A percentile compares a stretch with the other conserved stretches of the same genome.
phyloP scores from a whole-genome alignment of 1,140 invertebrate genomes.

The Drosophila malerkotliana region DNA sequence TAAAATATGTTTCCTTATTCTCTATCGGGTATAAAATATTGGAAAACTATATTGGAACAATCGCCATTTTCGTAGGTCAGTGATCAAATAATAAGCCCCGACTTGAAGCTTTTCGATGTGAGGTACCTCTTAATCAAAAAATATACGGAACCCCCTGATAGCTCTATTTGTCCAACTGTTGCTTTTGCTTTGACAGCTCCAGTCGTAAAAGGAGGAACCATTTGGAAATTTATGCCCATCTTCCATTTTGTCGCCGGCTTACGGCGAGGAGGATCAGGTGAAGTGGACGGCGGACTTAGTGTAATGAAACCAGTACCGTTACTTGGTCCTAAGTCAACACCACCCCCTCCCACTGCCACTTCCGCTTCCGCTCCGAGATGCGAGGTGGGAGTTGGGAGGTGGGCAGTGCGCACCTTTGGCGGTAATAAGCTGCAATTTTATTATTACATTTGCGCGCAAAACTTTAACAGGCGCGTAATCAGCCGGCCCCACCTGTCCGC shows the following conservation, averaged over 20 bases:
- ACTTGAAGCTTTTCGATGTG: background rate
- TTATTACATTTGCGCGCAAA: slow-evolving; percentile 51
- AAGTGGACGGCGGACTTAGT: slow-evolving; percentile 52
- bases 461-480: slow-evolving; percentile 14
- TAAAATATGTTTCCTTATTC: too few relatives aligned
- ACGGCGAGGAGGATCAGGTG: slow-evolving; percentile 28
- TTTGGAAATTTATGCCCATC: slow-evolving; percentile 29
- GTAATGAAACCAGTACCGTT: slow-evolving; percentile 40
- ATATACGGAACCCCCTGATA: background rate
- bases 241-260: slow-evolving; percentile 54
- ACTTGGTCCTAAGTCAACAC: slow-evolving; percentile 62
- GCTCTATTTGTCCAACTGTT: slow-evolving; percentile 41
- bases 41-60: too few relatives aligned
- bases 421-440: slow-evolving; percentile 73
- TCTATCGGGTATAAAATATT: too few relatives aligned
- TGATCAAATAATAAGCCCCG: too few relatives aligned
- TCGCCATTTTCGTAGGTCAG: too few relatives aligned
- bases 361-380: slow-evolving; percentile 9
- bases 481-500: slow-evolving; percentile 8
- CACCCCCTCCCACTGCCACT: slow-evolving; percentile 14
- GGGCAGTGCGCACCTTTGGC: slow-evolving; percentile 22
- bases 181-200: slow-evolving; percentile 18
- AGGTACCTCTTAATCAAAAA: slow-evolving; percentile 18
- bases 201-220: slow-evolving; percentile 35
- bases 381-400: too few relatives aligned